Evolutionary conservation across 2,797 vertebrate species (phyloP).

Genomic region (Oryzias sinensis): DNA sequence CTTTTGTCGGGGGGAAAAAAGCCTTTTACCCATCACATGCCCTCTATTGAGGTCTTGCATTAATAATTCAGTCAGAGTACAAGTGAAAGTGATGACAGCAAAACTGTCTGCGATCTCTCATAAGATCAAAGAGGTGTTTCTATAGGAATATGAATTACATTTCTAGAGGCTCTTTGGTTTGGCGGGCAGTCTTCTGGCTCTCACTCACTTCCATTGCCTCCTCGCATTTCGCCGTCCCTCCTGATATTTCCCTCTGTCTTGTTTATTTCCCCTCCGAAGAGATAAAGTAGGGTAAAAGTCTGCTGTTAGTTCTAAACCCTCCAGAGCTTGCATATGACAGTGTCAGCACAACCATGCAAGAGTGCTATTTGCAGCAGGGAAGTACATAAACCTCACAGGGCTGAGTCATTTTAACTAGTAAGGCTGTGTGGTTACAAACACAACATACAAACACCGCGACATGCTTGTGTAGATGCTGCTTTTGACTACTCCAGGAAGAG

Average conservation of each 20-base stretch:
- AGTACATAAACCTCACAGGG: slow-evolving; percentile 75
- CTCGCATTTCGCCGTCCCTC: slow-evolving; percentile 24
- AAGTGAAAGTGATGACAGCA: slow-evolving; percentile 84
- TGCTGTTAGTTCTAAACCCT: slow-evolving; percentile 73
- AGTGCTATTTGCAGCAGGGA: slow-evolving; percentile 70
- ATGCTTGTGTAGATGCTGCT: slow-evolving; percentile 49
- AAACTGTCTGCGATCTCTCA: slow-evolving; percentile 81
- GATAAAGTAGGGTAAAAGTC: slow-evolving; percentile 24
- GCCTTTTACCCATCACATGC: slow-evolving; percentile 78
- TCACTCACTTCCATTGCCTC: slow-evolving; percentile 10
- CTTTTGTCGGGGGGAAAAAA: slow-evolving; percentile 73
- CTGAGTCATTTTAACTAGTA: slow-evolving; percentile 69
- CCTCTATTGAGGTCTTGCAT: slow-evolving; percentile 82
- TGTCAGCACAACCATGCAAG: slow-evolving; percentile 71
- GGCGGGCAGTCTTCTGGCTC: slow-evolving; percentile 47
- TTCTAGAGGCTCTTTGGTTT: slow-evolving; percentile 72
- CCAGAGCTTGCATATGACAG: slow-evolving; percentile 55
- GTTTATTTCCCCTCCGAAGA: slow-evolving; percentile 50
- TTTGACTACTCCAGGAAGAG: slow-evolving; percentile 65
- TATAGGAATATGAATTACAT: slow-evolving; percentile 82
- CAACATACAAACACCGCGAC: slow-evolving; percentile 48
- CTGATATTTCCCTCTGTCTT: slow-evolving; percentile 49
- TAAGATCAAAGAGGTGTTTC: slow-evolving; percentile 82
- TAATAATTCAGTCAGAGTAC: slow-evolving; percentile 83
- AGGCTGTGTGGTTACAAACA: slow-evolving; percentile 33